phyloP scores from a whole-genome alignment of 2,888 invertebrate species.

The Scaptomyza caliginosa region DNA sequence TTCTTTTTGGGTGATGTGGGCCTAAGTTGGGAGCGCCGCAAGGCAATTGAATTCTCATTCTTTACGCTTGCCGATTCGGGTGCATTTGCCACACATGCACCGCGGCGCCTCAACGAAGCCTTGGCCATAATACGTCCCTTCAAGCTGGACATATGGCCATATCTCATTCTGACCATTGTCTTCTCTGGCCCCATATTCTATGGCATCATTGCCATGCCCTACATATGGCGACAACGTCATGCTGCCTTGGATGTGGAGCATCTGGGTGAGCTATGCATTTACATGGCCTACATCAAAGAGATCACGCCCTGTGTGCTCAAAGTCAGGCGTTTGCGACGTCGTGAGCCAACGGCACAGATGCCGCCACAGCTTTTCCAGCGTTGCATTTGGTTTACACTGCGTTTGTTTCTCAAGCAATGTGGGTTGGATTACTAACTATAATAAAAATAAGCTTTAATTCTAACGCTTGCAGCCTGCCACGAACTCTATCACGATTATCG shows the following conservation, averaged over 20 bases:
- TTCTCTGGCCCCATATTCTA: conserved; percentile 89
- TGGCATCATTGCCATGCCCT: conserved; percentile 87
- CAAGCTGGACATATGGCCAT: conserved; percentile 90
- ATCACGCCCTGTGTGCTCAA: conserved; percentile 72
- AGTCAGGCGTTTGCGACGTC: conserved; percentile 21
- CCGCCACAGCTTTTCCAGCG: conserved; percentile 85
- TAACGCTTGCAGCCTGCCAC: conserved; percentile 77
- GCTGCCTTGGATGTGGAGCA: conserved; percentile 48
- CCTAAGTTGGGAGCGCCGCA: conserved; percentile 89
- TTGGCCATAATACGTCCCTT: conserved; percentile 90
- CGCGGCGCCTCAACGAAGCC: conserved; percentile 89
- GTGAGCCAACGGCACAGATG: conserved; percentile 57
- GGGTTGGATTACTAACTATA: conserved; percentile 20
- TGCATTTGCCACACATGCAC: conserved; percentile 90
- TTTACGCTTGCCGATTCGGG: conserved; percentile 91
- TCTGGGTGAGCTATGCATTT: conserved; percentile 51
- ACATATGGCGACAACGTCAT: conserved; percentile 63
- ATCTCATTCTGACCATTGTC: conserved; percentile 87
- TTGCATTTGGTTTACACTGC: conserved; percentile 90
- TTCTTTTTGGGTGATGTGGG: conserved; percentile 91
- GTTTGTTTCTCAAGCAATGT: conserved; percentile 90
- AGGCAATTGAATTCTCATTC: conserved; percentile 90
- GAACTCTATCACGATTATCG: conserved; percentile 87
- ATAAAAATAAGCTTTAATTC: too few species aligned
- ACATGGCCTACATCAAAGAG: conserved; percentile 81